Percentiles rank a stretch among this genome's conserved stretches.
Conservation (phyloP, 2,797 vertebrate genomes). For the Enteromius radiatus region DNA sequence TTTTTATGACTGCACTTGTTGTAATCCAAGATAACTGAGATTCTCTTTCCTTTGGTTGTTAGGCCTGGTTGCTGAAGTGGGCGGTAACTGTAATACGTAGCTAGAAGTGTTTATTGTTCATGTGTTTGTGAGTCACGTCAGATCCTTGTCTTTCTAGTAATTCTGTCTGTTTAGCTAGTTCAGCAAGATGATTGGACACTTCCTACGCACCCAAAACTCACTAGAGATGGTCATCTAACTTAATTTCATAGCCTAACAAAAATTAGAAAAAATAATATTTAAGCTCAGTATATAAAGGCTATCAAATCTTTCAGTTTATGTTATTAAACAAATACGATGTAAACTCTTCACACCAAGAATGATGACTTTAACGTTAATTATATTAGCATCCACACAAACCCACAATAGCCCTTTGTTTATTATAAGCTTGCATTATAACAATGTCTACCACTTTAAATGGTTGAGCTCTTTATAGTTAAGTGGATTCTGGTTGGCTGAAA, state of each 20-base stretch:
- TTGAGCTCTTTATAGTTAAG: neutral
- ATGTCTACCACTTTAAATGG: neutral
- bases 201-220: neutral
- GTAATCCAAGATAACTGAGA: neutral
- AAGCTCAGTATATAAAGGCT: neutral
- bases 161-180: constrained; percentile 17
- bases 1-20: constrained; percentile 9
- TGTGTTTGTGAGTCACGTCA: constrained; percentile 4
- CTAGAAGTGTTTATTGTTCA: constrained; percentile 19
- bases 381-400: neutral
- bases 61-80: neutral
- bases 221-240: neutral
- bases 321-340: neutral
- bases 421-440: neutral
- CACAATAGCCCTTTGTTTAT: neutral
- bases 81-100: neutral
- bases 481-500: neutral
- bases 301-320: neutral
- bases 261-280: no score
- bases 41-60: neutral
- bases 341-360: no score
- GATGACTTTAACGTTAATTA: neutral
- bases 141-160: neutral
- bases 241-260: neutral
- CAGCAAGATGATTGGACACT: neutral